phyloP scores from a whole-genome alignment of 1,140 invertebrate species.

The Spodoptera frugiperda region DNA sequence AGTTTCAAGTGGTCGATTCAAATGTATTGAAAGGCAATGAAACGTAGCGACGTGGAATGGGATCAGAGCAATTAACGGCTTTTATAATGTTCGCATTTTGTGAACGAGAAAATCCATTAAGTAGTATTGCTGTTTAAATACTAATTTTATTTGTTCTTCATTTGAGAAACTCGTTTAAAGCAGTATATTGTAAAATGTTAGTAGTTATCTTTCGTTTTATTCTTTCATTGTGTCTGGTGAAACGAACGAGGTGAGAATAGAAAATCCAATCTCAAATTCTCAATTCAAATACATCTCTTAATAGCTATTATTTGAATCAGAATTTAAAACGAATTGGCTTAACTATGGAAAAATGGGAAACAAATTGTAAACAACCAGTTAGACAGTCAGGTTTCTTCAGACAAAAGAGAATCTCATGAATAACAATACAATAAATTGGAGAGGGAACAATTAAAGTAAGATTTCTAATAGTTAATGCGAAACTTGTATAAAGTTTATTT shows the following conservation, averaged over 20 bases:
- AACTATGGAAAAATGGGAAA: too few species aligned
- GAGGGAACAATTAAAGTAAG: conserved; percentile 27
- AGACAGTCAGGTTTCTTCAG: not conserved
- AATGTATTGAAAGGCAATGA: conserved; percentile 35
- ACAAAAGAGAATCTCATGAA: not conserved
- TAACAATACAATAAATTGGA: not conserved
- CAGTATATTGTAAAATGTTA: too few species aligned
- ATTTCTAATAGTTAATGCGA: conserved; percentile 29
- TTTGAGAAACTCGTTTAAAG: not conserved
- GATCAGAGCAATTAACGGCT: conserved; percentile 32
- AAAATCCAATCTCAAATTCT: too few species aligned
- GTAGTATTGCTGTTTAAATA: conserved; percentile 8
- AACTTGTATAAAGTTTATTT: conserved; percentile 9
- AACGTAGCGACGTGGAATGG: conserved; percentile 32
- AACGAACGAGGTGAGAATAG: too few species aligned
- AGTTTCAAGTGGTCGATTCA: conserved; percentile 30
- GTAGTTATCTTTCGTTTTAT: too few species aligned
- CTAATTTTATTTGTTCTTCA: conserved; percentile 18
- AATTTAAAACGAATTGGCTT: too few species aligned
- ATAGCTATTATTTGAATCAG: too few species aligned
- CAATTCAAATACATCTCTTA: too few species aligned
- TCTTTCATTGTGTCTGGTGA: too few species aligned
- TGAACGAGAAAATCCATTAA: not conserved
- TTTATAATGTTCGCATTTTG: conserved; percentile 34
- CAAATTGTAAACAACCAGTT: too few species aligned